Evolutionary conservation across 30 jellyfish, hydroid and myxozoan genomes (phyloP).

Genomic region (Nemopilema nomurai): DNA sequence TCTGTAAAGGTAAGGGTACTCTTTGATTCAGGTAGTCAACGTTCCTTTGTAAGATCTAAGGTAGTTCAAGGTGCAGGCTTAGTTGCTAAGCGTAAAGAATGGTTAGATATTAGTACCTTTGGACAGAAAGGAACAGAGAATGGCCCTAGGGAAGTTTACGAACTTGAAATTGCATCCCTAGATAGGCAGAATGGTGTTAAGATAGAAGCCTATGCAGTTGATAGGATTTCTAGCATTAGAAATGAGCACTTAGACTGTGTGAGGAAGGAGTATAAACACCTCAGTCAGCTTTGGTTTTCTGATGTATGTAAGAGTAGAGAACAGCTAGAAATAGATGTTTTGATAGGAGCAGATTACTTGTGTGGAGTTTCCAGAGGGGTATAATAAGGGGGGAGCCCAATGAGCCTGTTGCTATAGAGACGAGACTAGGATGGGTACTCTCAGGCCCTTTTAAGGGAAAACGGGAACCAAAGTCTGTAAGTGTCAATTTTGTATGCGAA

Average conservation of each 20-base stretch:
- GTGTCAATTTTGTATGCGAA: neutral
- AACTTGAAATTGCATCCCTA: neutral
- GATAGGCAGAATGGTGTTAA: neutral
- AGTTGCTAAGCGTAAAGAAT: constrained; percentile 1
- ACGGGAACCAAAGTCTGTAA: neutral
- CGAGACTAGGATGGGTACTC: constrained; percentile 7
- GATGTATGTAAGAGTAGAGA: constrained; percentile 55
- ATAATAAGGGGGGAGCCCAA: too few relatives aligned
- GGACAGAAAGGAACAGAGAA: neutral
- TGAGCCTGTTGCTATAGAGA: constrained; percentile 68
- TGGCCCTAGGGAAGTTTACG: neutral
- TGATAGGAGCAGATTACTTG: too few relatives aligned
- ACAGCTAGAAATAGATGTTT: too few relatives aligned
- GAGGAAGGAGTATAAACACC: constrained; percentile 2
- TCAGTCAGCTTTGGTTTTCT: constrained; percentile 55
- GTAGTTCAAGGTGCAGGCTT: neutral
- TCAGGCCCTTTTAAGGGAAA: neutral
- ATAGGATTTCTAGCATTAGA: neutral
- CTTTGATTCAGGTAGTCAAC: neutral
- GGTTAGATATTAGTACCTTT: neutral
- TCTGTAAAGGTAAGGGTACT: constrained; percentile 1
- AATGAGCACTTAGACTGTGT: neutral
- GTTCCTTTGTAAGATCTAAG: constrained; percentile 1
- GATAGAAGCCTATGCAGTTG: constrained; percentile 2
- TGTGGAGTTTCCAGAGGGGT: too few relatives aligned